phyloP scores from a whole-genome alignment of 2,113 vertebrate genomes.

The Tonatia bakeri region DNA sequence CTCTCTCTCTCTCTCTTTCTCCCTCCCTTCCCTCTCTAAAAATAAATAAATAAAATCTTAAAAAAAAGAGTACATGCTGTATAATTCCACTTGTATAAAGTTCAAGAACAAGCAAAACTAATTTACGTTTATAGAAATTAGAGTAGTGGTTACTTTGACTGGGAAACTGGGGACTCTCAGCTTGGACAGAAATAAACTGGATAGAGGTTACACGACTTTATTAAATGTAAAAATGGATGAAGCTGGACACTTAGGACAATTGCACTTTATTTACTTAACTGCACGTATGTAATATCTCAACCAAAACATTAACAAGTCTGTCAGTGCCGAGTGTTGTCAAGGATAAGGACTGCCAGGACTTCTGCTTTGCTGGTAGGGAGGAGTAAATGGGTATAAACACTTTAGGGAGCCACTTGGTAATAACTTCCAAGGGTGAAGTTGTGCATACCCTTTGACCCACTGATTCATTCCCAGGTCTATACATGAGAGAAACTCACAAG shows the following conservation, averaged over 20 bases:
- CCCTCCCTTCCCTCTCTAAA: no score
- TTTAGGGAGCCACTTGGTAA: neutral
- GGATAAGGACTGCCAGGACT: neutral
- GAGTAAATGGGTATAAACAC: neutral
- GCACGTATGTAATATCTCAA: neutral
- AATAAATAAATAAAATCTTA: no score
- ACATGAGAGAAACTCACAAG: neutral
- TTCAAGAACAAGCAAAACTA: neutral
- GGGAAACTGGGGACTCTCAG: neutral
- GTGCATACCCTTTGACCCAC: neutral
- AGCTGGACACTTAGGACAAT: neutral
- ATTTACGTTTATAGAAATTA: neutral
- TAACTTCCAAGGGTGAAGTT: neutral
- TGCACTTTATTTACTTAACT: neutral
- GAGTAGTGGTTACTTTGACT: neutral
- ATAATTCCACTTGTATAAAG: neutral
- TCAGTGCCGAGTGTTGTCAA: neutral
- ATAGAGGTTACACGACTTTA: neutral
- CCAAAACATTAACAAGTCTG: neutral
- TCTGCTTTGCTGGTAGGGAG: neutral
- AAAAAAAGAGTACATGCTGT: neutral
- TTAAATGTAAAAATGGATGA: neutral
- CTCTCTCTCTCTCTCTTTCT: no score
- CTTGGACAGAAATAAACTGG: neutral
- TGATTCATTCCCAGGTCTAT: neutral